These are phyloP conservation scores for Allenopithecus nigroviridis DNA, from an alignment of 2,797 vertebrate genomes.

Conservation along the genomic window DNA sequence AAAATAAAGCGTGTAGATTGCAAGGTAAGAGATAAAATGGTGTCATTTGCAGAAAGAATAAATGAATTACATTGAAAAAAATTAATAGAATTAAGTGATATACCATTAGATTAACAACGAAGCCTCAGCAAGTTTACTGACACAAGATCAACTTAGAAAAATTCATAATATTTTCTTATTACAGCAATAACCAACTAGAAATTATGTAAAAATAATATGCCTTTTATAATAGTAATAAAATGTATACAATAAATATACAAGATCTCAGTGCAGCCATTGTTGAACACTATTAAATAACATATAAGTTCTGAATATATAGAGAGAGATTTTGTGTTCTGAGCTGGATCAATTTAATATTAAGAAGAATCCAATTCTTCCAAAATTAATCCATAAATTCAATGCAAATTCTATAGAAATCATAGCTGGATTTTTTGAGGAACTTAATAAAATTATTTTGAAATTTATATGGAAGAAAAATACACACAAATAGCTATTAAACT, in stretches of 20 bases:
- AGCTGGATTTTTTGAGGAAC: not conserved
- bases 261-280: not conserved
- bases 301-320: not conserved
- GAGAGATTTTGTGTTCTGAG: not conserved
- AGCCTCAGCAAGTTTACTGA: not conserved
- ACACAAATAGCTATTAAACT: not conserved
- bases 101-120: not conserved
- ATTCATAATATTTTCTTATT: not conserved
- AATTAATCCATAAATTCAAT: not conserved
- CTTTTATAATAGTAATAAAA: not conserved
- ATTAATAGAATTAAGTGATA: not conserved
- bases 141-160: conserved; percentile 39
- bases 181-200: not conserved
- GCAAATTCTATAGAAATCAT: not conserved
- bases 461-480: not conserved
- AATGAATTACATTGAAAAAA: not conserved
- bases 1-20: not conserved
- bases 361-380: conserved; percentile 3
- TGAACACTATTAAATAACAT: not conserved
- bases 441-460: conserved; percentile 26
- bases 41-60: not conserved
- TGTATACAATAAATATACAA: not conserved
- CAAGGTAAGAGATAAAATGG: not conserved
- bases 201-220: not conserved
- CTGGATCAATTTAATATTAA: not conserved